These are phyloP conservation scores for Leptopilina clavipes DNA, from an alignment of 1,140 invertebrate species.

Conservation along the genomic window DNA sequence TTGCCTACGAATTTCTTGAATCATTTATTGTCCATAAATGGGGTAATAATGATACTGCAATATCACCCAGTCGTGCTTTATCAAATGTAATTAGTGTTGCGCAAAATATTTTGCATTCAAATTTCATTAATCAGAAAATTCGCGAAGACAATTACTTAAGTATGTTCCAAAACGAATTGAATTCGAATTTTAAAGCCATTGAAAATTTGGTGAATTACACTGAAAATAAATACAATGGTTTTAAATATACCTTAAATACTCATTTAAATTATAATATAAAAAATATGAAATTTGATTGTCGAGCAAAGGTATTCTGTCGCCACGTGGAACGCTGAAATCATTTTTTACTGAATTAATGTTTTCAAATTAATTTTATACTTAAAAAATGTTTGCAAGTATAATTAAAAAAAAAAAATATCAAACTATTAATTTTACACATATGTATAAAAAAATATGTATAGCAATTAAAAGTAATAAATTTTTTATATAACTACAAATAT, in stretches of 20 bases:
- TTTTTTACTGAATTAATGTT: not conserved
- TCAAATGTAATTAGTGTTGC: slow-evolving; percentile 15
- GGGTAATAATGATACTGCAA: not conserved
- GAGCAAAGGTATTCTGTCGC: not conserved
- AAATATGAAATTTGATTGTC: not conserved
- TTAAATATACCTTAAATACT: not conserved
- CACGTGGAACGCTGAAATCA: not conserved
- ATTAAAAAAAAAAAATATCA: too few relatives aligned
- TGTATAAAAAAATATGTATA: not conserved
- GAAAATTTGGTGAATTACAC: not conserved
- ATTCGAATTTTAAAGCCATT: not conserved
- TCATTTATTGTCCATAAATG: not conserved
- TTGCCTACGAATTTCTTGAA: not conserved
- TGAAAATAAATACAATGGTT: not conserved
- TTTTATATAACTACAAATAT: too few relatives aligned
- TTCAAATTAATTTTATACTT: too few relatives aligned
- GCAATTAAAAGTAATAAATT: too few relatives aligned
- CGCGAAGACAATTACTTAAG: not conserved
- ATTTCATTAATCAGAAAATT: not conserved
- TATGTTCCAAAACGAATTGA: not conserved
- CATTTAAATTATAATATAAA: not conserved
- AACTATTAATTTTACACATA: too few relatives aligned
- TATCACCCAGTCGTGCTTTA: not conserved
- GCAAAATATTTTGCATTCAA: slow-evolving; percentile 16
- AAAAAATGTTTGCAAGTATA: too few relatives aligned